Percentiles rank a stretch among this genome's conserved stretches.
Evolutionary conservation across 1,140 invertebrate species (phyloP).

Genomic region (Bilobella aurantiaca): DNA sequence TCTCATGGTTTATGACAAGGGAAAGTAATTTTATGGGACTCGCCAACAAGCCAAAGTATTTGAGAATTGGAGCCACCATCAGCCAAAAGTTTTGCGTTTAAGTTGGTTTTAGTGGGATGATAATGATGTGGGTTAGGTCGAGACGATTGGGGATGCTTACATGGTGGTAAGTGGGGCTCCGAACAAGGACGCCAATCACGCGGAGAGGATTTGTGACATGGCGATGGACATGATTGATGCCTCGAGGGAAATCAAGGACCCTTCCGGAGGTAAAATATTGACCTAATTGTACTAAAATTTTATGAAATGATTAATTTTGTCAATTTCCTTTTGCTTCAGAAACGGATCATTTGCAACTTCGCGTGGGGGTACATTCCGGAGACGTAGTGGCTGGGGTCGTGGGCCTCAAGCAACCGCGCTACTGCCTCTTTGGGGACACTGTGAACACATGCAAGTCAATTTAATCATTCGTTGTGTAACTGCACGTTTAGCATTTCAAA

Average conservation of each 20-base stretch:
- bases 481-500: no score
- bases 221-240: slow-evolving; percentile 91
- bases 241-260: slow-evolving; percentile 78
- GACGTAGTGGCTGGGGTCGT: slow-evolving; percentile 90
- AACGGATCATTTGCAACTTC: slow-evolving; percentile 61
- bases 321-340: slow-evolving; percentile 13
- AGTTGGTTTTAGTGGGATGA: no score
- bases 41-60: no score
- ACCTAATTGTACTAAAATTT: background rate
- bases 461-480: slow-evolving; percentile 20
- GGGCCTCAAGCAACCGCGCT: slow-evolving; percentile 89
- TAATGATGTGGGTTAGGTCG: no score
- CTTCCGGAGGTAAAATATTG: slow-evolving; percentile 59
- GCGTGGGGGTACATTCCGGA: slow-evolving; percentile 80
- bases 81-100: no score
- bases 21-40: no score
- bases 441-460: slow-evolving; percentile 58
- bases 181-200: slow-evolving; percentile 76
- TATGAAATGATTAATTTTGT: background rate
- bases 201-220: slow-evolving; percentile 89
- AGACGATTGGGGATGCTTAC: slow-evolving; percentile 66
- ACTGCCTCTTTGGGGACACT: slow-evolving; percentile 84
- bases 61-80: no score
- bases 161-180: slow-evolving; percentile 59
- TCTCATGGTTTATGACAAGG: no score